phyloP scores from a whole-genome alignment of 2,113 vertebrate species.

The Oncorhynchus masou region DNA sequence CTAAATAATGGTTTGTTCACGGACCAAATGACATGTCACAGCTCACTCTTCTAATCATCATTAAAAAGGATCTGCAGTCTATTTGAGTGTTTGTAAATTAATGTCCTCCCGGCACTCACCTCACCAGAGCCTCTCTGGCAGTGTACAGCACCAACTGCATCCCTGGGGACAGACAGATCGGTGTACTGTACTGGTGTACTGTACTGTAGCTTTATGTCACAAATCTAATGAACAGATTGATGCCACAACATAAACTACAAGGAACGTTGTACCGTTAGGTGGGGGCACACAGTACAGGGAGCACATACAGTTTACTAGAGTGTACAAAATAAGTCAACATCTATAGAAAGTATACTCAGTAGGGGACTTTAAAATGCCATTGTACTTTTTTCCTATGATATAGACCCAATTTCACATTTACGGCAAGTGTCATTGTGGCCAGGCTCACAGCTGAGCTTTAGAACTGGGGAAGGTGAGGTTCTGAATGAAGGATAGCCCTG shows the following conservation, averaged over 20 bases:
- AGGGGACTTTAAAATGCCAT: background rate
- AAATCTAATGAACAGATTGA: no score
- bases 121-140: slow-evolving; percentile 86
- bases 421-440: slow-evolving; percentile 16
- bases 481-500: background rate
- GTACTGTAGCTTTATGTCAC: background rate
- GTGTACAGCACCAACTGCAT: slow-evolving; percentile 93
- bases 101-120: slow-evolving; percentile 67
- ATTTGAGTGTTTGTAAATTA: no score
- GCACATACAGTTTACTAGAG: no score
- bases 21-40: no score
- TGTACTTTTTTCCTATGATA: background rate
- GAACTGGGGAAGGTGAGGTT: background rate
- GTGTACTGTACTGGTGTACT: background rate
- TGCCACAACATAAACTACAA: no score
- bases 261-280: no score
- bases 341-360: background rate
- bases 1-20: no score
- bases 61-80: no score
- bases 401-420: background rate
- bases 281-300: no score
- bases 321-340: no score
- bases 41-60: no score
- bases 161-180: slow-evolving; percentile 63
- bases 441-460: slow-evolving; percentile 9